Base-by-base conservation (phyloP, 2,113 vertebrate species). In the Triplophysa siluroides region DNA sequence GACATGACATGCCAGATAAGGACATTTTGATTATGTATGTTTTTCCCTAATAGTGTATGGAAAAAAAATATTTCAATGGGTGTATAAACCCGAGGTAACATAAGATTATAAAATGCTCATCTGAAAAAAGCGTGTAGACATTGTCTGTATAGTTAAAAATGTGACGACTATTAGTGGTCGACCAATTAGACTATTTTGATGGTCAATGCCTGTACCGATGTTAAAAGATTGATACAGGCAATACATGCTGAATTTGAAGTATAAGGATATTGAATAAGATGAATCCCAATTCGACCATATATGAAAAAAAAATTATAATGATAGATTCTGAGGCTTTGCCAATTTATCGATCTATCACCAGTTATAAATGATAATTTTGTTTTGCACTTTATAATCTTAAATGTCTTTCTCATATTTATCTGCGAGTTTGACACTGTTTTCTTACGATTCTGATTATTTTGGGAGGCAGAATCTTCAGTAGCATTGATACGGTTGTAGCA, bases 401-500 rank as follows among this genome's bases (percentile, higher is more conserved):
- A 65, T 84, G 82, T 89, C 47, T 83, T 85, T 87, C 86, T 86
- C 69, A 47, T 78, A 62, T 79, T 66, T 68, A 54, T 61, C 78
- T 77, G 75, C 78, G 71, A 78, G 50, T 76, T 86, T 83, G 85
- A 90, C 90, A 82, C 83, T 64, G 38, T 69, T 79, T 85, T 75
- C 83, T 90, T 81, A 76, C 58, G 69, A 78, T 64, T 65, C 18
- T 76, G 52, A 76, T 52, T 76, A 65, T 70, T 81, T 81, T 78
- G 76, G 78, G 79, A 83, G 75, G 24, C 83, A 85, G 76, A 83
- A 83, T 69, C 78, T 85, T 75, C 5, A 81, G 78, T 92, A 90
- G 89, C 88, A 87, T 68, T 65, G 69, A 88, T 83, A 90, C 86
- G 89, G 84, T 78, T 86, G 90, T 91, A 92, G 91, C 90, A 86